Conservation (phyloP, 2,797 vertebrate species). For the Champsocephalus gunnari region DNA sequence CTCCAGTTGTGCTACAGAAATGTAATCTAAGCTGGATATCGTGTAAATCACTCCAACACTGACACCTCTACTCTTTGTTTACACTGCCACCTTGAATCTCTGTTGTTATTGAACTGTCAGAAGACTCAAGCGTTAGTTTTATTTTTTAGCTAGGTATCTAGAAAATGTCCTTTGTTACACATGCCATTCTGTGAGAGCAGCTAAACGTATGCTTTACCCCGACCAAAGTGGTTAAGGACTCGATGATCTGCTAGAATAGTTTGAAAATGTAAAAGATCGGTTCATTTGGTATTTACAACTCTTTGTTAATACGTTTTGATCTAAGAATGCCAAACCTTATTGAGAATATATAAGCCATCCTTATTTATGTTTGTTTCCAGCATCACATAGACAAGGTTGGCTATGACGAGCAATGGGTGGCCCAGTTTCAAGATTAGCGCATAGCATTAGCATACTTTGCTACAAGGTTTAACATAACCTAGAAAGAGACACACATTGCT, state of each 20-base stretch:
- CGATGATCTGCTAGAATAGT: constrained; percentile 16
- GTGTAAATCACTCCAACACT: constrained; percentile 25
- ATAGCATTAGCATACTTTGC: constrained; percentile 20
- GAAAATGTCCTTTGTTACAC: constrained; percentile 37
- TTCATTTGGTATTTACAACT: constrained; percentile 17
- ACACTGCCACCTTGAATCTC: constrained; percentile 49
- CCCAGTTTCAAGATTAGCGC: constrained; percentile 25
- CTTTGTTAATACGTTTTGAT: constrained; percentile 18
- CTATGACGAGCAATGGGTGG: constrained; percentile 17
- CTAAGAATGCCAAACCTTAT: constrained; percentile 44
- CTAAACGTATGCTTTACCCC: constrained; percentile 4
- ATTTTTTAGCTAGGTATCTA: constrained; percentile 12
- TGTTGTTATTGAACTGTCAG: constrained; percentile 20
- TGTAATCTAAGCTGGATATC: constrained; percentile 38
- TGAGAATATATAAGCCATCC: constrained; percentile 7
- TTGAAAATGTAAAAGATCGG: constrained; percentile 22
- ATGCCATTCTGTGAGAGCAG: constrained; percentile 26
- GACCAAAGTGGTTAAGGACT: constrained; percentile 21
- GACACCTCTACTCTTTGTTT: constrained; percentile 48
- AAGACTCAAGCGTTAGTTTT: neutral
- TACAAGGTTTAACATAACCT: neutral
- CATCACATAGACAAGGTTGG: neutral
- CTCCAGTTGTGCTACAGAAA: constrained; percentile 43
- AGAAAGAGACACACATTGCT: constrained; percentile 11
- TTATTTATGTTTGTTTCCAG: constrained; percentile 23